phyloP scores from a whole-genome alignment of 2,113 vertebrate genomes.

The Sisor rabdophorus region DNA sequence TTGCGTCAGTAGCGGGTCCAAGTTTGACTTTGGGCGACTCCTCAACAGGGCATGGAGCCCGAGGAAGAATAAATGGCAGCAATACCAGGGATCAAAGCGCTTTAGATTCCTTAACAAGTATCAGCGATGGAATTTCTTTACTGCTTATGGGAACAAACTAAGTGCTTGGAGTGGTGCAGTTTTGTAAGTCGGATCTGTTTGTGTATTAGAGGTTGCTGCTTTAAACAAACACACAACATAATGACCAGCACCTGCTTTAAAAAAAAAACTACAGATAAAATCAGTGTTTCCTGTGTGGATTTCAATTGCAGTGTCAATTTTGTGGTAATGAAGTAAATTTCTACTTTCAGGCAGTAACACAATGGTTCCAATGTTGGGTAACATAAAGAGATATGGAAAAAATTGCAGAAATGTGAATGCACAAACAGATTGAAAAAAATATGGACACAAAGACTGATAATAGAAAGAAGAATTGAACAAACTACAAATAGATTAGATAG shows the following conservation, averaged over 20 bases:
- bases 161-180: not conserved
- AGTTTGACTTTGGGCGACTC: conserved; percentile 20
- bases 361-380: too few relatives aligned
- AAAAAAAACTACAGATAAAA: not conserved
- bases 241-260: not conserved
- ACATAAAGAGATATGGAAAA: too few relatives aligned
- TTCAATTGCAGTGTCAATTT: not conserved
- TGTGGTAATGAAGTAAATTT: too few relatives aligned
- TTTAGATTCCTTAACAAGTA: conserved; percentile 17
- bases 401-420: too few relatives aligned
- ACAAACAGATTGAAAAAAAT: too few relatives aligned
- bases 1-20: conserved; percentile 22
- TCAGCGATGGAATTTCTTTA: conserved; percentile 3
- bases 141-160: conserved; percentile 16
- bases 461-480: too few relatives aligned
- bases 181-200: not conserved
- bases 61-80: conserved; percentile 6
- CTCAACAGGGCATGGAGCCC: conserved; percentile 26
- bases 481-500: too few relatives aligned
- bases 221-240: not conserved
- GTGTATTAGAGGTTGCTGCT: not conserved
- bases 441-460: too few relatives aligned
- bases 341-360: too few relatives aligned
- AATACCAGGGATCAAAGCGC: conserved; percentile 27
- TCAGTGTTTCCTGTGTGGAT: too few relatives aligned